Evolutionary conservation across 92 coral and sea anemone genomes (phyloP).

Genomic region (Phenganax marumi): DNA sequence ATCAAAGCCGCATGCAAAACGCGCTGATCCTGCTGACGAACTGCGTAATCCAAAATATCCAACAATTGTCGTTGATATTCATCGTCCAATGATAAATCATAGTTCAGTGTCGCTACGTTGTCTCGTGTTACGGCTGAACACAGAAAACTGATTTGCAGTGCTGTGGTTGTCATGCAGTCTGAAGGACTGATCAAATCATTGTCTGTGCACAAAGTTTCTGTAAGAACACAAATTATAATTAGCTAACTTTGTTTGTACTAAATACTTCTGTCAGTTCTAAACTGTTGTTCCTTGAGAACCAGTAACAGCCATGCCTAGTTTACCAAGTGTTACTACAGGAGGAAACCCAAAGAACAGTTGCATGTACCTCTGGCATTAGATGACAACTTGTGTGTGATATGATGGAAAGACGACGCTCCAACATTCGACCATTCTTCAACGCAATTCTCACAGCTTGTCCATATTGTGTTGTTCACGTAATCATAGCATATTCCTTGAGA

Average conservation of each 20-base stretch:
- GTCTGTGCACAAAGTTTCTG: conserved; percentile 5
- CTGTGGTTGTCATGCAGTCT: conserved; percentile 37
- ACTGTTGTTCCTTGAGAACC: not conserved
- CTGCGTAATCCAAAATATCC: conserved; percentile 19
- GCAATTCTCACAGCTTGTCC: conserved; percentile 71
- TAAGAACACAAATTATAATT: not conserved
- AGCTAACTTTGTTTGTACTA: not conserved
- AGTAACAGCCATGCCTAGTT: not conserved
- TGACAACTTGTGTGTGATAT: conserved; percentile 53
- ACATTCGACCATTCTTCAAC: conserved; percentile 74
- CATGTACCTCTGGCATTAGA: conserved; percentile 19
- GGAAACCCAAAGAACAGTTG: not conserved
- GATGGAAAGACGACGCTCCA: conserved; percentile 72
- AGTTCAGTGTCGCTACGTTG: not conserved
- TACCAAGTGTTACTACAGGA: not conserved
- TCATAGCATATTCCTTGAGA: conserved; percentile 79
- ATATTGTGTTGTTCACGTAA: conserved; percentile 58
- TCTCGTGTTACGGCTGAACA: conserved; percentile 5
- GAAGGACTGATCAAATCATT: conserved; percentile 4
- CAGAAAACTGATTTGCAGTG: conserved; percentile 29
- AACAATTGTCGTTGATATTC: conserved; percentile 24
- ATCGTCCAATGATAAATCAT: conserved; percentile 27
- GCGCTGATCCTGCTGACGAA: conserved; percentile 10
- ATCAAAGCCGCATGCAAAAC: conserved; percentile 12
- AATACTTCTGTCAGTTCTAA: too few species aligned